Conservation (phyloP, 2,888 invertebrate genomes). For the Epistrophe eligans region DNA sequence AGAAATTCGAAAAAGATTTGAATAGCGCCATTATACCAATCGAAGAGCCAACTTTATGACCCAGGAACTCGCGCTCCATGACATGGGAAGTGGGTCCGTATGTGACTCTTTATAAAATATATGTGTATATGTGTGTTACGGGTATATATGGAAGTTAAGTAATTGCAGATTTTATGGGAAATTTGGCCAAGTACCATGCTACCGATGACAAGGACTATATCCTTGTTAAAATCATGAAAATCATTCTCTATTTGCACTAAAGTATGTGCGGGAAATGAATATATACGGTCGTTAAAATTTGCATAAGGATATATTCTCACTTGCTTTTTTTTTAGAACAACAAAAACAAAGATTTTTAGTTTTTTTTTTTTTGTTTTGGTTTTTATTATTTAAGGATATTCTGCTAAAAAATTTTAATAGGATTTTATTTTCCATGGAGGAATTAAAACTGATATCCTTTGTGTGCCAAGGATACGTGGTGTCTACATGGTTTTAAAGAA, state of each 20-base stretch:
- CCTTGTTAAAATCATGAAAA: constrained; percentile 69
- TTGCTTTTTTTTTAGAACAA: background rate
- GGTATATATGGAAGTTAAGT: constrained; percentile 56
- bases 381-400: background rate
- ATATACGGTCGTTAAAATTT: constrained; percentile 71
- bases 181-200: constrained; percentile 74
- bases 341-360: constrained; percentile 47
- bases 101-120: constrained; percentile 45
- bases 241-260: constrained; percentile 72
- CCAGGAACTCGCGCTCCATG: constrained; percentile 41
- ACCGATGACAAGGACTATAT: constrained; percentile 73
- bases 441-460: constrained; percentile 74
- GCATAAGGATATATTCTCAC: constrained; percentile 62
- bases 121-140: background rate
- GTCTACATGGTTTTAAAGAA: constrained; percentile 19
- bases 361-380: constrained; percentile 14
- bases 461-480: constrained; percentile 19
- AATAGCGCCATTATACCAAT: constrained; percentile 74
- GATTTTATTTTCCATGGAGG: constrained; percentile 72
- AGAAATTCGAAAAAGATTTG: constrained; percentile 75
- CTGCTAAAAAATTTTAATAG: constrained; percentile 58
- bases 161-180: constrained; percentile 74
- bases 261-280: constrained; percentile 73
- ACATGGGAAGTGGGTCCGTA: constrained; percentile 53
- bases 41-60: constrained; percentile 69